Conservation (phyloP, 2,888 invertebrate species). For the Spisula subtruncata region DNA sequence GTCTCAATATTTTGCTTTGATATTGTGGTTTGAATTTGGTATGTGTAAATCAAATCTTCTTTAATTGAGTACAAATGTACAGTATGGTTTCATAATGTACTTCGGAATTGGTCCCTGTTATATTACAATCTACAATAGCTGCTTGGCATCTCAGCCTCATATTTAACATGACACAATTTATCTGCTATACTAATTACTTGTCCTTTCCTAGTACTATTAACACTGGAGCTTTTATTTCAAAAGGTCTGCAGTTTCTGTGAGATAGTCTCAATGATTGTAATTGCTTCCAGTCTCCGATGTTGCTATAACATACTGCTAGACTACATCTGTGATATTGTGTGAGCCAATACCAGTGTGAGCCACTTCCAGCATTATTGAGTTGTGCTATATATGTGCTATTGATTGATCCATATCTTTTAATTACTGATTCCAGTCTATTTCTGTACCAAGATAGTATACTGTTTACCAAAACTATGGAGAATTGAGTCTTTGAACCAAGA, state of each 20-base stretch:
- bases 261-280: conserved; percentile 15
- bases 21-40: too few species aligned
- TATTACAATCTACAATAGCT: too few species aligned
- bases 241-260: background rate
- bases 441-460: conserved; percentile 51
- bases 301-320: background rate
- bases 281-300: background rate
- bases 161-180: background rate
- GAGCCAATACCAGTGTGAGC: background rate
- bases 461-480: background rate
- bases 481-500: too few species aligned
- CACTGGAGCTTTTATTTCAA: conserved; percentile 4
- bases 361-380: background rate
- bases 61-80: too few species aligned
- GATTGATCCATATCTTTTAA: conserved; percentile 53
- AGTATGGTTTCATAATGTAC: too few species aligned
- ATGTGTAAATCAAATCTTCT: too few species aligned
- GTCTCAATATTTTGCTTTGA: background rate
- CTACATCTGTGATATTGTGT: conserved; percentile 17
- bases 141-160: too few species aligned
- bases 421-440: conserved; percentile 36
- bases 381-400: conserved; percentile 32
- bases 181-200: conserved; percentile 4
- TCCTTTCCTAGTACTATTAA: conserved; percentile 6
- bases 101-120: too few species aligned